Base-by-base conservation (phyloP, 2,888 invertebrate genomes). In the Eupeodes latifasciatus region DNA sequence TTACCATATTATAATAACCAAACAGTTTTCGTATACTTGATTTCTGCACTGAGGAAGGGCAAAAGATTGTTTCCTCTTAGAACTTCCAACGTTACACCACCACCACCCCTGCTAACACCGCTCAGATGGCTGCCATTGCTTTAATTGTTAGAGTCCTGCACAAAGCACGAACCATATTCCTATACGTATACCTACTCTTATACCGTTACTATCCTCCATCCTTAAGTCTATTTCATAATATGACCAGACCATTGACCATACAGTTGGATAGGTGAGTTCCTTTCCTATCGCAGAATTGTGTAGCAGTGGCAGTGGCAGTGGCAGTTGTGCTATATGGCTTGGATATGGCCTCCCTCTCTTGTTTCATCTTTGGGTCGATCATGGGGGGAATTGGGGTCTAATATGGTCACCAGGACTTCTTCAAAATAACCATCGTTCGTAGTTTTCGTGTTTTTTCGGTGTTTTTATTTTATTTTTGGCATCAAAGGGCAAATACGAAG, bases 1-100 rank as follows among this genome's bases (percentile, higher is more conserved):
- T 84, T 84, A 80, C 75, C 75, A 80, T 80, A 77, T 77, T 69
- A 71, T 49, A 82, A 72, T 75, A 34, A 72, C 59, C 69, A 34
- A 72, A 71, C 69, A 64, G 62, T 19, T 19, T 34, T 53, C 19
- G 76, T 47, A 59, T 59, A 64, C 49, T 72, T 57, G 71, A 71
- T 64, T 71, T 51, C 36, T 69, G 36, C 40, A 49, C 71, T 27
- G 61, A 69, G 55, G 64, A 16, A 75, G 59, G 72, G 59, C 64
- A 66, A 78, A 59, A 78, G 67, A 67, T 67, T 59, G 59, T 61
- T 61, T 62, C 53, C 71, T n/a, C 9, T n/a, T 55, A 19, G 27
- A 14, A 34, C 72, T 67, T 40, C n/a, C 16, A 34, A n/a, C n/a
- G 16, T 4, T 66, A 19, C 14, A 51, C 51, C 9, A 66, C 7